Base-by-base conservation (phyloP, 2,888 invertebrate genomes). In the Nemurella pictetii region DNA sequence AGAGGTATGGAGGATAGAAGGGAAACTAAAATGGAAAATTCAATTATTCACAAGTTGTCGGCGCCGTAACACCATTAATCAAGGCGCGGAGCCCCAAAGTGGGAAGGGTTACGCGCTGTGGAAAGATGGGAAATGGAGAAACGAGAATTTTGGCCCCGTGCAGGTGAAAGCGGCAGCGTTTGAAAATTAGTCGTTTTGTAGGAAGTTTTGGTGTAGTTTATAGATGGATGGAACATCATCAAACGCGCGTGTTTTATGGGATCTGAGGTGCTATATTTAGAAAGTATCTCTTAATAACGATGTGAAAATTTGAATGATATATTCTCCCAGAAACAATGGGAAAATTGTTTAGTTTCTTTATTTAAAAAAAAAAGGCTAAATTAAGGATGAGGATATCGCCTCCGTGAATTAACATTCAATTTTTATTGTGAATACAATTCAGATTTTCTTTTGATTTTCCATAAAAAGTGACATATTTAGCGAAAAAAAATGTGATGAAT, bases 11-110 rank as follows among this genome's bases (percentile, higher is more conserved):
- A 30, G 36, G 30, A 75, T 32, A 80, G 73, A 55, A 75, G 72
- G 73, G 80, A 80, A 32, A 84, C 36, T 80, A 72, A 86, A 86
- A 86, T 86, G 86, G 85, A 83, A 86, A 86, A 86, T 86, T 86
- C 85, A 86, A 86, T 86, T 86, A 86, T 86, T 86, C 86, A 86
- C 83, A 73, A 80, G 55, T 84, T 84, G 85, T 87, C 86, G 83
- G 82, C 85, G 74, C 84, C 20, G 55, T 85, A 83, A 80, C 85
- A 82, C 84, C 86, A 86, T 86, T 85, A 86, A 86, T 86, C 86
- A 86, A 85, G 85, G 85, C 55, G 27, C 25, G 82, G 72, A 78
- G 80, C 29, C 74, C 20, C 84, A 26, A 85, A 26, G 84, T 28
- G 25, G 55, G 15, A 35, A 32, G 74, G 80, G 55, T 5, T 81